A percentile compares a stretch with the other conserved stretches of the same genome.
Conservation (phyloP, 2,888 invertebrate genomes). For the Sphaeridia pumilis region DNA sequence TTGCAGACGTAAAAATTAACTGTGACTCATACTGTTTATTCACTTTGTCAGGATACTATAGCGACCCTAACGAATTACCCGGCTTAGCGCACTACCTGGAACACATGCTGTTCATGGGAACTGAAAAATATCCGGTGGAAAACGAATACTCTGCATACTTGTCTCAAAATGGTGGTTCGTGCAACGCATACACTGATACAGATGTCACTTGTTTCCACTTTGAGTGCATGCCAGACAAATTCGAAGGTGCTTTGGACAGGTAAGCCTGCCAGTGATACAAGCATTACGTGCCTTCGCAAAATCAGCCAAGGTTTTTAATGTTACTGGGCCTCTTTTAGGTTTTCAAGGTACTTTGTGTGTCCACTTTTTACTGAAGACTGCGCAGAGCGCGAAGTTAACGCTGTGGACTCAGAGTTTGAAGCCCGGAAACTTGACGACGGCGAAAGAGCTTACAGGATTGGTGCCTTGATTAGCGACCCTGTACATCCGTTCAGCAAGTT, state of each 20-base stretch:
- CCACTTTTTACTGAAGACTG: constrained; percentile 85
- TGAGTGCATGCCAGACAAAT: constrained; percentile 71
- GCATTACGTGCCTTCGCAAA: neutral
- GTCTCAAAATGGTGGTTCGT: constrained; percentile 76
- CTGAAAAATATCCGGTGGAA: constrained; percentile 6
- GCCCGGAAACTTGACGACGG: constrained; percentile 79
- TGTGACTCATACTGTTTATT: too few relatives aligned
- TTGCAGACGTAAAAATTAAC: neutral
- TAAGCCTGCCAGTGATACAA: constrained; percentile 40
- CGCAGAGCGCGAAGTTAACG: constrained; percentile 84
- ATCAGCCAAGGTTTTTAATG: neutral
- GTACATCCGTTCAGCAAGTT: constrained; percentile 83
- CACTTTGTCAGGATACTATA: constrained; percentile 18
- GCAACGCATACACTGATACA: constrained; percentile 79
- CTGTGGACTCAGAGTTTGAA: constrained; percentile 90
- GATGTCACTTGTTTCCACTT: constrained; percentile 92
- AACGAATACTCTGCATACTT: constrained; percentile 55
- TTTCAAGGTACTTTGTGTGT: constrained; percentile 85
- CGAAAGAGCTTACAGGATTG: constrained; percentile 83
- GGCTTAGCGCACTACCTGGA: constrained; percentile 23
- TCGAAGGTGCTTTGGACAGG: constrained; percentile 70
- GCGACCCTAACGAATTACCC: constrained; percentile 19
- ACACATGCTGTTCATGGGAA: constrained; percentile 20
- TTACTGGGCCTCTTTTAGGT: constrained; percentile 51
- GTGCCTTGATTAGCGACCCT: constrained; percentile 63